These are phyloP conservation scores for Acromyrmex echinatior DNA, from an alignment of 1,140 invertebrate genomes.

Conservation along the genomic window DNA sequence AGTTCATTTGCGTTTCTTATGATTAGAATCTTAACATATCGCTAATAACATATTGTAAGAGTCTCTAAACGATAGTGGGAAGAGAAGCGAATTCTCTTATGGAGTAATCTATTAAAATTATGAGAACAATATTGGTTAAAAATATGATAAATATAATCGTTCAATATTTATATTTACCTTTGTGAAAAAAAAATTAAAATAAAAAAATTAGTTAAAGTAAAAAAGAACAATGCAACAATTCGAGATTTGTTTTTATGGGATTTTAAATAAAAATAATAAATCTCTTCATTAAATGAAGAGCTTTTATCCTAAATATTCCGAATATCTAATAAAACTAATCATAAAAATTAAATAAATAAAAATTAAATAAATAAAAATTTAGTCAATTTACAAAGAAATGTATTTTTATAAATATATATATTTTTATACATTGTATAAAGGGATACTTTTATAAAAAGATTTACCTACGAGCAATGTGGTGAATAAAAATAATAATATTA, in stretches of 20 bases:
- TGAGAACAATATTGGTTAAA: neutral
- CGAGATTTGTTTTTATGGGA: neutral
- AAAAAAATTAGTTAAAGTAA: neutral
- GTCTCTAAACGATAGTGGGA: neutral
- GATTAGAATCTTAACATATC: constrained; percentile 21
- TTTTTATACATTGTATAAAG: neutral
- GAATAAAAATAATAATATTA: neutral
- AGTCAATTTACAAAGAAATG: neutral
- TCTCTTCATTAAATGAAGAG: neutral
- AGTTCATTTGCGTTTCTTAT: constrained; percentile 37
- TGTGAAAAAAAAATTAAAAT: neutral
- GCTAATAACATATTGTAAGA: constrained; percentile 8
- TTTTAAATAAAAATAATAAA: neutral
- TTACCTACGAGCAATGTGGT: neutral
- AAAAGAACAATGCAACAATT: neutral
- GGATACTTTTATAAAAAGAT: neutral
- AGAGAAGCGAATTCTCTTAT: neutral
- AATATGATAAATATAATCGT: neutral
- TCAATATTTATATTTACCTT: neutral
- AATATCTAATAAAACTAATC: neutral
- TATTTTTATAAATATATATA: neutral
- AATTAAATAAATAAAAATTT: neutral
- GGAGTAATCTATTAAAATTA: neutral
- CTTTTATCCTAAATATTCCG: neutral
- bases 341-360: too few relatives aligned